A percentile compares a stretch with the other conserved stretches of the same genome.
phyloP scores from a whole-genome alignment of 2,888 invertebrate genomes.

The Caenorhabditis sp. region DNA sequence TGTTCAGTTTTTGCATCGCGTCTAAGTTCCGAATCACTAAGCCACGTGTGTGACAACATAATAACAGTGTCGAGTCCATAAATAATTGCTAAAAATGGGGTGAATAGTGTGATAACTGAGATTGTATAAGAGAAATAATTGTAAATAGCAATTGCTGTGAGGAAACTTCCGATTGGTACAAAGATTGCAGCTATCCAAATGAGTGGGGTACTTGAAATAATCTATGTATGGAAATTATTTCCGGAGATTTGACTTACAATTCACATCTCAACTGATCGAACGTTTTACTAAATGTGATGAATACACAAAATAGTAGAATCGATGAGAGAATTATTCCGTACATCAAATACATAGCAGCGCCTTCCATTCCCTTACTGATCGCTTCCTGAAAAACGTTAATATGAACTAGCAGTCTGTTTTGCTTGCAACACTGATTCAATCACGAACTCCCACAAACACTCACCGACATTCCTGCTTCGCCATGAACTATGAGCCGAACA shows the following conservation, averaged over 20 bases:
- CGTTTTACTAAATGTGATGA: conserved; percentile 13
- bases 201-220: conserved; percentile 1
- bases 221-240: neutral
- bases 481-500: conserved; percentile 45
- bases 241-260: neutral
- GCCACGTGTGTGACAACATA: conserved; percentile 39
- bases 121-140: conserved; percentile 32
- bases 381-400: conserved; percentile 17
- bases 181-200: conserved; percentile 24
- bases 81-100: conserved; percentile 43
- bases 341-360: conserved; percentile 9
- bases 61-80: conserved; percentile 26
- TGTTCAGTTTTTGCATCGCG: conserved; percentile 31
- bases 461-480: conserved; percentile 46
- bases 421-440: too few relatives aligned
- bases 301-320: conserved; percentile 15
- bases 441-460: too few relatives aligned
- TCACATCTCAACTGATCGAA: conserved; percentile 17
- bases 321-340: conserved; percentile 11
- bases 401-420: too few relatives aligned
- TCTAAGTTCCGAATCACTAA: conserved; percentile 31
- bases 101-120: conserved; percentile 41
- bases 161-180: conserved; percentile 28
- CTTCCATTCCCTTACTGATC: conserved; percentile 29
- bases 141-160: conserved; percentile 29